Base-by-base conservation (phyloP, 2,888 invertebrate species). In the Blastobasis adustella region DNA sequence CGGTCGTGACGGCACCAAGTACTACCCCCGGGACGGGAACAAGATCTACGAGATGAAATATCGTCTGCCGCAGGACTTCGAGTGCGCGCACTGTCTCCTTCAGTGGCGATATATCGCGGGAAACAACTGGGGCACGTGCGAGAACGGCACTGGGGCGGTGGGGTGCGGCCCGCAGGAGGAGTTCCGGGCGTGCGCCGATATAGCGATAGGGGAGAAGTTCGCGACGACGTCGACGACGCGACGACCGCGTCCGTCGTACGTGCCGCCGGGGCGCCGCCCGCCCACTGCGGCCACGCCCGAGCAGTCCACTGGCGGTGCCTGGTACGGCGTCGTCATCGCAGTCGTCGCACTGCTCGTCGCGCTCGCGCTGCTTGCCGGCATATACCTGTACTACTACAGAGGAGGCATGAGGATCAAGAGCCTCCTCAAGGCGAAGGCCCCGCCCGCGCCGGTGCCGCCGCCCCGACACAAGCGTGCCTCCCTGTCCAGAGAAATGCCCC, bases 111-210 rank as follows among this genome's bases (percentile, higher is more conserved):
- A 97, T 76, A 90, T 95, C 51, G 96, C 96, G 46, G 96, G 94
- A 4, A 95, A 95, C 69, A 95, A 95, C 71, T 96, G 95, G 95
- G 95, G 95, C 0, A 89, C 87, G 9, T 94, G 94, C 66, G 88
- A 88, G 1, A 92, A 94, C 67, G 94, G 93, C 0, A 92, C 91
- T 47, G 95, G 93, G 40, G 93, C 93, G 0, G 93, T 96, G 0
- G 96, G 96, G 0, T 96, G 96, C 69, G 96, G 96, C 0, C 94
- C 94, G 0, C 96, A 96, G 71, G 96, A 96, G 73, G 95, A 96
- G 69, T 96, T 96, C 68, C 90, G 96, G 23, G 94, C 95, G 0
- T 96, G 96, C 62, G 93, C 96, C 0, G 96, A 96, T 67, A 92
- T 96, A 46, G 89, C 93, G 10, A 92, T 96, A 43, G 92, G 92